phyloP scores from a whole-genome alignment of 2,888 invertebrate species.

The Drosophila mayaguana region DNA sequence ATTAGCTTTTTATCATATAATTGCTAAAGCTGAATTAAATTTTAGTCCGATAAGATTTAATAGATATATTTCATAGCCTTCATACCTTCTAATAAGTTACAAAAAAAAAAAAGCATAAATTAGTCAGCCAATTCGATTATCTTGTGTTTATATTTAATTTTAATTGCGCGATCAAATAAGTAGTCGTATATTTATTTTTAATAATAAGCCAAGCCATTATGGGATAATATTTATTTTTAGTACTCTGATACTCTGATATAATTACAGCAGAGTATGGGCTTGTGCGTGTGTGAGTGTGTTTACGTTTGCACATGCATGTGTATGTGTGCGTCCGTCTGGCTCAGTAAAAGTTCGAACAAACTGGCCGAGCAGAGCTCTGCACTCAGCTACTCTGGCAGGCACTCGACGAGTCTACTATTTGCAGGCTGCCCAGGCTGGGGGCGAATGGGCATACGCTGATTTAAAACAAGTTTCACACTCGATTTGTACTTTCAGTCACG shows the following conservation, averaged over 20 bases:
- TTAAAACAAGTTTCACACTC: constrained; percentile 66
- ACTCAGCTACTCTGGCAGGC: constrained; percentile 4
- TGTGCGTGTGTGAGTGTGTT: background rate
- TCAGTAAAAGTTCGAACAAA: constrained; percentile 74
- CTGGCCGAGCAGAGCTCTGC: constrained; percentile 73
- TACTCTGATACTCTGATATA: background rate
- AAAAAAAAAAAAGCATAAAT: background rate
- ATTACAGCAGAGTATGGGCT: background rate
- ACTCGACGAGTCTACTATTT: background rate
- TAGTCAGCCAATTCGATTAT: background rate
- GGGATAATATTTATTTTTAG: constrained; percentile 10
- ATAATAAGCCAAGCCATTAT: constrained; percentile 3
- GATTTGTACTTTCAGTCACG: constrained; percentile 60
- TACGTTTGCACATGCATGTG: background rate
- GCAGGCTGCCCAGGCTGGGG: constrained; percentile 29
- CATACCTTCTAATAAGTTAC: too few relatives aligned
- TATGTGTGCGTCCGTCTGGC: constrained; percentile 7
- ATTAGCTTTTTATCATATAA: too few relatives aligned
- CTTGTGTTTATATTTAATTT: background rate
- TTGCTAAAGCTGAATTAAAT: background rate
- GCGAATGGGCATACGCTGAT: constrained; percentile 47
- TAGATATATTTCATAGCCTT: background rate
- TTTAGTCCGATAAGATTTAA: background rate
- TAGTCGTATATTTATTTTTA: constrained; percentile 5
- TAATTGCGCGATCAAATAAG: background rate